Conservation (phyloP, 1,140 invertebrate species). For the Calliphora vicina region DNA sequence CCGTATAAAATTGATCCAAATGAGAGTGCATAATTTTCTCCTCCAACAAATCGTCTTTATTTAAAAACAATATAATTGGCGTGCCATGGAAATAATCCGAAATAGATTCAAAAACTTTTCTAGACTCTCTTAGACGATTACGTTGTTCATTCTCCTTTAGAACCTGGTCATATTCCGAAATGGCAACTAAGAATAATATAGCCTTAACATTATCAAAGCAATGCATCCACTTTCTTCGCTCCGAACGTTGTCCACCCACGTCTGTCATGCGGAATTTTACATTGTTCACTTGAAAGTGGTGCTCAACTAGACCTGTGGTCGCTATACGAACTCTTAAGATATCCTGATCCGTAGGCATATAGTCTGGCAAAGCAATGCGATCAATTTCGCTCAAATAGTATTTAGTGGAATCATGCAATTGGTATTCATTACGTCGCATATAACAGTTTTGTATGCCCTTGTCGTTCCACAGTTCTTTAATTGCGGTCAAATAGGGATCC, state of each 20-base stretch:
- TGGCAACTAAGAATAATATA: constrained; percentile 17
- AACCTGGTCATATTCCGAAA: constrained; percentile 34
- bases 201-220: constrained; percentile 29
- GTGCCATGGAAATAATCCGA: constrained; percentile 47
- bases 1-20: constrained; percentile 94
- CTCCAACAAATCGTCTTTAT: constrained; percentile 93
- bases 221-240: constrained; percentile 34
- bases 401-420: constrained; percentile 94
- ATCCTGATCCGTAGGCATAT: constrained; percentile 24
- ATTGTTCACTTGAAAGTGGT: not conserved
- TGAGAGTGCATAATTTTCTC: constrained; percentile 96
- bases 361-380: not conserved
- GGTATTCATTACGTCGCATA: constrained; percentile 90
- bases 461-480: constrained; percentile 88
- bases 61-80: constrained; percentile 92
- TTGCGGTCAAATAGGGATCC: constrained; percentile 85
- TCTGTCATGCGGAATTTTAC: constrained; percentile 14
- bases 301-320: constrained; percentile 15
- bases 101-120: not conserved
- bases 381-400: constrained; percentile 69
- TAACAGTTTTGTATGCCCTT: constrained; percentile 92
- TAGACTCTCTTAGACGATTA: constrained; percentile 22
- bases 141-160: not conserved
- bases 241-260: constrained; percentile 33
- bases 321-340: constrained; percentile 5